These are phyloP conservation scores for Oophaga pumilio DNA, from an alignment of 2,113 vertebrate genomes.

Conservation along the genomic window DNA sequence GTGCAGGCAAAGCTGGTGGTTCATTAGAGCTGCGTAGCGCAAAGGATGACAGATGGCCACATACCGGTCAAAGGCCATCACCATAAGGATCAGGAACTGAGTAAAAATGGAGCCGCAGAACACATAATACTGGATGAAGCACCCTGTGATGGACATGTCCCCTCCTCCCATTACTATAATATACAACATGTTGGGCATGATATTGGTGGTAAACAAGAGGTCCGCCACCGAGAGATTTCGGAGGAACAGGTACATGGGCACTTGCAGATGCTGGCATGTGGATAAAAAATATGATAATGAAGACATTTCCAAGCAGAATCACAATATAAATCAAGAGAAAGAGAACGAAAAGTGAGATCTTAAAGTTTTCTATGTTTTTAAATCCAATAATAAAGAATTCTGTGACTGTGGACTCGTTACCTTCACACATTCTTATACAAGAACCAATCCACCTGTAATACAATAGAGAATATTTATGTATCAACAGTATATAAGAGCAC, in stretches of 20 bases:
- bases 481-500: neutral
- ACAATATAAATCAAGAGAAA: neutral
- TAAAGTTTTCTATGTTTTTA: neutral
- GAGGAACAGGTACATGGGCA: slow-evolving; percentile 36
- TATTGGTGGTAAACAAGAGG: slow-evolving; percentile 8
- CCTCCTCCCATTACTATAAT: neutral
- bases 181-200: slow-evolving; percentile 1
- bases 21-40: neutral
- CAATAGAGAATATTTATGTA: neutral
- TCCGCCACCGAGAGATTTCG: neutral
- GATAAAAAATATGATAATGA: slow-evolving; percentile 10
- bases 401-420: neutral
- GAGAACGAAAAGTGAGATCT: neutral
- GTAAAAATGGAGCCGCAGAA: neutral
- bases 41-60: too few species aligned
- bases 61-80: neutral
- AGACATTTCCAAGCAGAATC: neutral
- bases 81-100: slow-evolving; percentile 45
- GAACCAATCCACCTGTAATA: neutral
- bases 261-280: neutral
- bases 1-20: neutral
- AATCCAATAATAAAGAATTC: slow-evolving; percentile 7
- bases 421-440: neutral
- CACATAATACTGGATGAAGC: neutral
- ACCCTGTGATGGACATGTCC: neutral